Evolutionary conservation across 2,113 vertebrate species (phyloP), one percentile per base, ranked within the genome.

Genomic region (Cynoglossus semilaevis): DNA sequence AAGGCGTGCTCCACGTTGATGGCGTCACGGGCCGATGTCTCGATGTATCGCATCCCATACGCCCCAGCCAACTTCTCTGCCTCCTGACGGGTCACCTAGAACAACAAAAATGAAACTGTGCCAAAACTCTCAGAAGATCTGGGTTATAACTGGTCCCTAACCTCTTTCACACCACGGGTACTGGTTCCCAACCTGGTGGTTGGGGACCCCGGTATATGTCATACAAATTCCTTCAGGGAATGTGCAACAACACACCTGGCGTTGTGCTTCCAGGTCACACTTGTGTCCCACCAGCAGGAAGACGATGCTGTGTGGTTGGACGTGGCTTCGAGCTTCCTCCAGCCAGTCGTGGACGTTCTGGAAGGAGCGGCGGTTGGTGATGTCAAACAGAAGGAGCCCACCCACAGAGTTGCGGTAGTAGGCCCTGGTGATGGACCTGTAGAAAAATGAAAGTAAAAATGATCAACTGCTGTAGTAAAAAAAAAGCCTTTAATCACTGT

Each of bases 201-300:
- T 29, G 22, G 22, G 22, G 6, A 2, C 22, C 22, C 22, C 22
- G 6, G 22, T 29, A 6, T 6, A 29, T 29, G 22, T 29, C 22
- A 29, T 29, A 29, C 22, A 29, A 29, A 29, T 29, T 6, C 22
- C 2, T 29, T 29, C 22, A 4, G 22, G 22, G 22, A 29, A 29
- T 29, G 22, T 29, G 22, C 6, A 29, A 29, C 22, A 29, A 58
- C 83, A 12, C 76, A 99, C 97, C 87, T 98, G 95, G 17, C 97
- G 92, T 80, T 99, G 94, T 0, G 93, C 91, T 84, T 98, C 96
- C 40, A 99, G 93, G 90, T 99, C 97, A 53, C 97, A 98, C 77
- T 99, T 99, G 93, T 99, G 96, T 35, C 97, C 96, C 22, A 99
- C 97, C 89, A 98, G 73, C 47, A 98, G 91, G 76, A 98, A 98